These are phyloP conservation scores for Muraenolepis orangiensis DNA, from an alignment of 2,797 vertebrate species.

Conservation along the genomic window DNA sequence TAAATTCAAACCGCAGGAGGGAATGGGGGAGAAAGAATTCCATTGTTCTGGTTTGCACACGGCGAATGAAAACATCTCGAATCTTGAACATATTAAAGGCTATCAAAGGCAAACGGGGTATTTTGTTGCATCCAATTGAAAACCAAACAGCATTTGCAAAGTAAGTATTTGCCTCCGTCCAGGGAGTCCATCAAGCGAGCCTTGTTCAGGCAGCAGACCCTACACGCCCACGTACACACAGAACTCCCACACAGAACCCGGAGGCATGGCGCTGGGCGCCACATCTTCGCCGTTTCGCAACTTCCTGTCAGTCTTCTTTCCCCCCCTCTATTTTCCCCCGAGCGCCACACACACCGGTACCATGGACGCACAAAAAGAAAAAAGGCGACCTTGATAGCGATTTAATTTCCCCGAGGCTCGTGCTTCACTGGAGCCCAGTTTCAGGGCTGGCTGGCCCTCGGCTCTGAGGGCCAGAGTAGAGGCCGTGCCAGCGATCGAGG, in stretches of 20 bases:
- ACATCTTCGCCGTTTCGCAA: background rate
- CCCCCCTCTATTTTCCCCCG: background rate
- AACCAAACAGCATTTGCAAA: background rate
- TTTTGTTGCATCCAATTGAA: background rate
- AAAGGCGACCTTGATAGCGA: conserved; percentile 23
- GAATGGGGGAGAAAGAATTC: too few species aligned
- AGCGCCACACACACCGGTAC: background rate
- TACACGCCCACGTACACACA: background rate
- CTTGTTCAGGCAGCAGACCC: background rate
- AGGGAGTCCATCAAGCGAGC: background rate
- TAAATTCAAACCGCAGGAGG: too few species aligned
- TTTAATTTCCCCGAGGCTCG: conserved; percentile 11
- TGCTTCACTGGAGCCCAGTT: conserved; percentile 19
- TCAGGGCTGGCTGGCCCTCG: conserved; percentile 15
- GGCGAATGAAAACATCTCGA: too few species aligned
- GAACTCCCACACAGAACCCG: background rate
- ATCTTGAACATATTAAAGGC: background rate
- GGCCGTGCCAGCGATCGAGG: conserved; percentile 41
- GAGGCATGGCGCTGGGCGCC: background rate
- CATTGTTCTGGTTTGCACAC: too few species aligned
- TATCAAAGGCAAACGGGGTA: background rate
- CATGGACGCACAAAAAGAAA: background rate
- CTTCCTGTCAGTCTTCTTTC: too few species aligned
- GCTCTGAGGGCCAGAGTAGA: conserved; percentile 19
- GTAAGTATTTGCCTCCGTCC: background rate